These are phyloP conservation scores for Hydrolagus affinis DNA, from an alignment of 2,113 vertebrate species.

Conservation along the genomic window DNA sequence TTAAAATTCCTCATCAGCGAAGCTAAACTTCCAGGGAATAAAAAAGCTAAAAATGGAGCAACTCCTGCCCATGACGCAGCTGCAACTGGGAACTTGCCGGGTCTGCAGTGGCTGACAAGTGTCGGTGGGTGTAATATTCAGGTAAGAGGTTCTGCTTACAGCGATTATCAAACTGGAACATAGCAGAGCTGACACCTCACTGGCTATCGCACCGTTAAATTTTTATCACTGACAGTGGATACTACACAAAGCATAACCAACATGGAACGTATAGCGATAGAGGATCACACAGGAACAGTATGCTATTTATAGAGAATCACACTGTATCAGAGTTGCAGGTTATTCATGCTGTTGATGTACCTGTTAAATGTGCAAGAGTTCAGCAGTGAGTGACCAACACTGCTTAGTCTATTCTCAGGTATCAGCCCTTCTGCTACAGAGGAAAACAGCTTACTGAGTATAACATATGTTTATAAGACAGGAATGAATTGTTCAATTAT, in stretches of 20 bases:
- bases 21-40: conserved; percentile 51
- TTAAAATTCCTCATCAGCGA: conserved; percentile 59
- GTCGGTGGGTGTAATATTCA: conserved; percentile 50
- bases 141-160: conserved; percentile 43
- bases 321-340: too few relatives aligned
- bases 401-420: too few relatives aligned
- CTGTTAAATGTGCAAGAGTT: too few relatives aligned
- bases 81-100: conserved; percentile 56
- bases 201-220: too few relatives aligned
- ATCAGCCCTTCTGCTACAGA: too few relatives aligned
- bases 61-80: conserved; percentile 67
- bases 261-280: neutral
- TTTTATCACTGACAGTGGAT: neutral
- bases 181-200: neutral
- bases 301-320: neutral
- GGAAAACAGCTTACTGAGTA: too few relatives aligned
- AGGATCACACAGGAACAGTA: neutral
- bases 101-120: conserved; percentile 48
- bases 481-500: too few relatives aligned
- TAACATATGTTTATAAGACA: too few relatives aligned
- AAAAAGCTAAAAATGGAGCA: conserved; percentile 64
- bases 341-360: too few relatives aligned
- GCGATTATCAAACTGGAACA: neutral
- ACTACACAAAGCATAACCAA: neutral
- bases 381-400: too few relatives aligned